These are phyloP conservation scores for Drosophila persimilis DNA, from an alignment of 1,140 invertebrate genomes.

Conservation along the genomic window DNA sequence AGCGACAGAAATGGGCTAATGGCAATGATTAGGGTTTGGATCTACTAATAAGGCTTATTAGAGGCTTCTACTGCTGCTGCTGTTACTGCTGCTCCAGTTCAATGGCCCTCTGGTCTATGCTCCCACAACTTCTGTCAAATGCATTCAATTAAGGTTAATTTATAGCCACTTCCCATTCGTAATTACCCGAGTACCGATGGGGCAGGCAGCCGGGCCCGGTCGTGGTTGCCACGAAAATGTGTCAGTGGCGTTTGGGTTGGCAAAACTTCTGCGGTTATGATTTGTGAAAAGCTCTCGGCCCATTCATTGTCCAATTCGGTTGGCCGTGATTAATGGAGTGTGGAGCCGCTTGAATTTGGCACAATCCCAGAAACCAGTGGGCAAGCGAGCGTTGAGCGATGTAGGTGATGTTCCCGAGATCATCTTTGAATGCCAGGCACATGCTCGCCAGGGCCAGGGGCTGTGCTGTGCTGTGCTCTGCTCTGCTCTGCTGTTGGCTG, in stretches of 20 bases:
- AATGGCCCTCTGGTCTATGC: constrained; percentile 33
- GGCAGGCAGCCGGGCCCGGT: not conserved
- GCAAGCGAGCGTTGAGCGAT: constrained; percentile 7
- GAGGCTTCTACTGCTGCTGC: constrained; percentile 7
- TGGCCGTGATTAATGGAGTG: constrained; percentile 67
- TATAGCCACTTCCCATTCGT: constrained; percentile 70
- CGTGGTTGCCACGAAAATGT: constrained; percentile 44
- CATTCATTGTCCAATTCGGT: constrained; percentile 61
- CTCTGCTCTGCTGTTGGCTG: no score
- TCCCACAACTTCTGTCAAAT: constrained; percentile 73
- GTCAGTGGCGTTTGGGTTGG: constrained; percentile 51
- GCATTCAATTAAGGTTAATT: constrained; percentile 80
- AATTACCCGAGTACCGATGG: constrained; percentile 56
- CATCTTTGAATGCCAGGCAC: constrained; percentile 58
- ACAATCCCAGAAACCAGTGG: constrained; percentile 33
- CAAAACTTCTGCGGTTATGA: constrained; percentile 68
- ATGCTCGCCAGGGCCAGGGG: constrained; percentile 14
- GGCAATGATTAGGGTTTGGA: constrained; percentile 32
- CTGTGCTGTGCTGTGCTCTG: no score
- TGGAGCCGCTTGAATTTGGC: constrained; percentile 62
- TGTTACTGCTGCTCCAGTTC: constrained; percentile 48
- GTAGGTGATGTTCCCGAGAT: constrained; percentile 58
- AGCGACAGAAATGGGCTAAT: constrained; percentile 45
- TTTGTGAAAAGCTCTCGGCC: constrained; percentile 59
- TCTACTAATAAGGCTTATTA: constrained; percentile 47